Conservation (phyloP, 1,140 invertebrate genomes). For the Armadillidium nasatum region DNA sequence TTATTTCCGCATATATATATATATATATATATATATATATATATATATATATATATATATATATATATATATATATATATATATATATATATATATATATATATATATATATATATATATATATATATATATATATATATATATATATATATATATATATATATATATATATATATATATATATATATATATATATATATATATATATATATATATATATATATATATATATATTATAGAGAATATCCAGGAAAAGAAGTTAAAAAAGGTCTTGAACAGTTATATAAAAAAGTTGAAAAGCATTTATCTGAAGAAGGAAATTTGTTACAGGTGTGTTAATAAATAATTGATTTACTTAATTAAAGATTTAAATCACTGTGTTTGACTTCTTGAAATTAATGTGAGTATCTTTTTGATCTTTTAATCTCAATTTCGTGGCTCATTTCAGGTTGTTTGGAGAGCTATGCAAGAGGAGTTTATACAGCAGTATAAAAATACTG, state of each 20-base stretch:
- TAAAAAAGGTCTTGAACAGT: conserved; percentile 87
- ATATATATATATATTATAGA: neutral
- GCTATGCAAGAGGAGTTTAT: conserved; percentile 99
- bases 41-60: neutral
- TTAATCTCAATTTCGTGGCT: no score
- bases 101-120: neutral
- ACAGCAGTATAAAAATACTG: conserved; percentile 89
- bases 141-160: neutral
- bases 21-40: no score
- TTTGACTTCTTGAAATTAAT: conserved; percentile 3
- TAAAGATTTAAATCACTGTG: neutral
- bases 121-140: neutral
- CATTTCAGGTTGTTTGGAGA: conserved; percentile 85
- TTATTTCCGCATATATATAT: neutral
- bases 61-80: neutral
- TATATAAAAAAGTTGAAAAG: conserved; percentile 97
- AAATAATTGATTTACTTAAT: no score
- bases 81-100: neutral
- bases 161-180: neutral
- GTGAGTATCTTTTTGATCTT: neutral
- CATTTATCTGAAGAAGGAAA: conserved; percentile 93
- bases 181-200: no score
- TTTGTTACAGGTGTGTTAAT: conserved; percentile 55
- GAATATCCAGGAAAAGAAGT: conserved; percentile 94
- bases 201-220: no score